Evolutionary conservation across 2,888 invertebrate species (phyloP), one percentile per base, ranked within the genome.

Genomic region (Andrena bicolor): DNA sequence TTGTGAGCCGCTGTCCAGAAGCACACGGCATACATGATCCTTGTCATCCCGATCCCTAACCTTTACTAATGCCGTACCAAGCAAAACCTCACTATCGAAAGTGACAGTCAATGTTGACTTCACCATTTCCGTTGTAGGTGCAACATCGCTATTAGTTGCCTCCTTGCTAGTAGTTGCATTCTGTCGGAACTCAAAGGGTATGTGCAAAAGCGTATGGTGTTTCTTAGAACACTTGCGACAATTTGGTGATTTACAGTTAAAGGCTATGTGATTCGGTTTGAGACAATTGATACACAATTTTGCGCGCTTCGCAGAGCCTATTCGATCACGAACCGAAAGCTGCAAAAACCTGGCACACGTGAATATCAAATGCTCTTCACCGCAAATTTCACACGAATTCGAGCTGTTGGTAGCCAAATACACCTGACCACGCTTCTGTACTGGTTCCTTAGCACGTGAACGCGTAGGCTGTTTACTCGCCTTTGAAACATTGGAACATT

Each of bases 201-300:
- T 49, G 26, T 75, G 75, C 13, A 75, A 23, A 7, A 74, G 23
- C 2, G 58, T 66, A 13, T 74, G n/a, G 13, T 74, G 74, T 13
- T 60, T 56, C 5, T 35, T n/a, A 6, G 58, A 6, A 16, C 66
- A 74, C 32, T 66, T 66, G 2, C 56, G 26, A 5, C 74, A 75
- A 8, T 4, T n/a, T 1, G 2, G 0, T 0, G 7, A 16, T 7
- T n/a, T 13, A 2, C 66, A 74, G 0, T 56, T 35, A 2, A 10
- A 28, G 2, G 28, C 16, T 10, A 30, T 20, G 16, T 66, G 74
- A 20, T 66, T 66, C 0, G 23, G 4, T 6, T 49, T 16, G 3
- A 74, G 30, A 30, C 74, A 74, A 49, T 74, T 74, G 6, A 61
- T 20, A 28, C 74, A 74, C 2, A 74, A 23, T 20, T 7, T 66